Percentiles rank a stretch among this genome's conserved stretches.
phyloP scores from a whole-genome alignment of 2,888 invertebrate genomes.

The Drosophila prostipennis region DNA sequence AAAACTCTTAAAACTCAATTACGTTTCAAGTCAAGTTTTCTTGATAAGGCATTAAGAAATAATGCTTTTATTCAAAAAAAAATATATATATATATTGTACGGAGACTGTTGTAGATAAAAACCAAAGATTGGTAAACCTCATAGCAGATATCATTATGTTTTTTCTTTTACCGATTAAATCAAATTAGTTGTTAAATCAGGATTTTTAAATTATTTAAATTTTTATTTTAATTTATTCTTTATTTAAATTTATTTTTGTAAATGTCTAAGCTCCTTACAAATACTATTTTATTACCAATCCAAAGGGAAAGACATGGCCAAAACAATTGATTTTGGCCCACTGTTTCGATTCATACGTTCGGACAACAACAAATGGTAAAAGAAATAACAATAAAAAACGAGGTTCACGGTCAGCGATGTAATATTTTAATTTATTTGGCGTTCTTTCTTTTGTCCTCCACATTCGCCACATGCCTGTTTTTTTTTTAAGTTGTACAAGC shows the following conservation, averaged over 20 bases:
- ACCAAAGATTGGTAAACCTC: not conserved
- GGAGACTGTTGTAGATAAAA: too few relatives aligned
- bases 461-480: constrained; percentile 13
- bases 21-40: not conserved
- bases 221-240: too few relatives aligned
- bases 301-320: too few relatives aligned
- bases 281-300: too few relatives aligned
- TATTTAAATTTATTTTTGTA: too few relatives aligned
- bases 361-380: constrained; percentile 11
- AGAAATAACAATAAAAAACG: constrained; percentile 16
- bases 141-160: too few relatives aligned
- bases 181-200: too few relatives aligned
- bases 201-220: too few relatives aligned
- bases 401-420: constrained; percentile 73
- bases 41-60: not conserved
- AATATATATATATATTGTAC: too few relatives aligned
- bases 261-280: too few relatives aligned
- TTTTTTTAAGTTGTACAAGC: not conserved
- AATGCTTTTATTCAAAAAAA: too few relatives aligned
- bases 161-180: too few relatives aligned
- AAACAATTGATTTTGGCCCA: not conserved
- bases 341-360: constrained; percentile 6
- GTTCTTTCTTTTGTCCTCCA: constrained; percentile 49
- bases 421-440: constrained; percentile 70
- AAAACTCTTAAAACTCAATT: not conserved